Percentiles rank a stretch among this genome's conserved stretches.
Conservation (phyloP, 2,113 vertebrate species). For the Dipodomys ordii region DNA sequence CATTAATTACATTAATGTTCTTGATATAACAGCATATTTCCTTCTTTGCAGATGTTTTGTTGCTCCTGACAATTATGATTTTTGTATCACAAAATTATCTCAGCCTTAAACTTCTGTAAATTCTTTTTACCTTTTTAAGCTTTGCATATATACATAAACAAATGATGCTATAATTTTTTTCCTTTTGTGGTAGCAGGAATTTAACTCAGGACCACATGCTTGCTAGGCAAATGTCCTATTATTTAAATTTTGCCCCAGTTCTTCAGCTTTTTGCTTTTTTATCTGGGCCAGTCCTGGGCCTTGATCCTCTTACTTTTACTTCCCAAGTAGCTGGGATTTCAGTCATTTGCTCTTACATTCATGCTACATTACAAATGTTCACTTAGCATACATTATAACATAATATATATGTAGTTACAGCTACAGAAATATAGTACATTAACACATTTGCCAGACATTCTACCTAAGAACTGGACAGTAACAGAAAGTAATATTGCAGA, state of each 20-base stretch:
- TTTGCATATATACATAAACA: neutral
- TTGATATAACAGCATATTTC: conserved; percentile 10
- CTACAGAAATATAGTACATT: neutral
- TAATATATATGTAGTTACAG: too few relatives aligned
- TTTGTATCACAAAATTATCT: conserved; percentile 7
- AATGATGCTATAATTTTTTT: neutral
- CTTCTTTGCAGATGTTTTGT: conserved; percentile 15
- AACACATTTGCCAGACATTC: neutral
- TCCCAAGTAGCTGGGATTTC: too few relatives aligned
- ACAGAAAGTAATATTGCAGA: neutral
- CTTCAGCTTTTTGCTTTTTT: too few relatives aligned
- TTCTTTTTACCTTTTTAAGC: neutral
- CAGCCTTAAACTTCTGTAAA: neutral
- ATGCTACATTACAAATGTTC: neutral
- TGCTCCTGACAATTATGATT: neutral
- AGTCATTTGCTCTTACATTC: too few relatives aligned
- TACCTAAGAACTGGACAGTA: neutral
- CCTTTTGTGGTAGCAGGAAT: too few relatives aligned
- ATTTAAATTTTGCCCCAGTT: too few relatives aligned
- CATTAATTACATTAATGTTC: neutral
- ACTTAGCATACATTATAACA: too few relatives aligned
- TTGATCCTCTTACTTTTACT: too few relatives aligned
- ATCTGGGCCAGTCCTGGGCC: too few relatives aligned
- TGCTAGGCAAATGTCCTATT: too few relatives aligned
- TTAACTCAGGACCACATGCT: too few relatives aligned